Conservation (phyloP, 2,888 invertebrate species). For the Pseudococcus viburni region DNA sequence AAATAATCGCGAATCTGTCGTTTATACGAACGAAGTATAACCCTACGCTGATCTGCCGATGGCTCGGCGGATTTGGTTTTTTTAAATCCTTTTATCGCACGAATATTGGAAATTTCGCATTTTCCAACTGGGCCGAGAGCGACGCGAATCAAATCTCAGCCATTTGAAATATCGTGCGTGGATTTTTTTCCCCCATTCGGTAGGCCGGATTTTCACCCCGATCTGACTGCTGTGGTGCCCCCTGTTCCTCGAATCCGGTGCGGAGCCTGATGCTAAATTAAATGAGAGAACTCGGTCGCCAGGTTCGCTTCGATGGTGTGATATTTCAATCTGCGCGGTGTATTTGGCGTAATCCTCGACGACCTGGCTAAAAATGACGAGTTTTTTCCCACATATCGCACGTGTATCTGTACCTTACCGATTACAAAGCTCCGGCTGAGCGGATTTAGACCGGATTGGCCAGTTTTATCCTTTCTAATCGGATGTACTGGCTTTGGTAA, state of each 20-base stretch:
- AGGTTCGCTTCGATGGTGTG: background rate
- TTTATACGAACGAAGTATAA: background rate
- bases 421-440: background rate
- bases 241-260: background rate
- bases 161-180: background rate
- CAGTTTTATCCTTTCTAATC: slow-evolving; percentile 11
- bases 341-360: slow-evolving; percentile 9
- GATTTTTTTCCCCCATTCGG: background rate
- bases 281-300: background rate
- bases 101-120: slow-evolving; percentile 25
- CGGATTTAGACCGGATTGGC: background rate
- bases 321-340: background rate
- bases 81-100: slow-evolving; percentile 35
- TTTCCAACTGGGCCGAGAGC: background rate
- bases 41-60: background rate
- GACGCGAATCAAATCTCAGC: background rate
- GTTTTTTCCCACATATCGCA: background rate
- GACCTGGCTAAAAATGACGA: background rate
- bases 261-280: background rate
- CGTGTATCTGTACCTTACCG: background rate
- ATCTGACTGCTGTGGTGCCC: background rate
- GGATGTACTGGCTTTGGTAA: background rate
- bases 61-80: slow-evolving; percentile 3
- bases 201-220: background rate
- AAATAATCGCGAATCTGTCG: slow-evolving; percentile 11